Base-by-base conservation (phyloP, 2,113 vertebrate genomes). In the Engystomops pustulosus region DNA sequence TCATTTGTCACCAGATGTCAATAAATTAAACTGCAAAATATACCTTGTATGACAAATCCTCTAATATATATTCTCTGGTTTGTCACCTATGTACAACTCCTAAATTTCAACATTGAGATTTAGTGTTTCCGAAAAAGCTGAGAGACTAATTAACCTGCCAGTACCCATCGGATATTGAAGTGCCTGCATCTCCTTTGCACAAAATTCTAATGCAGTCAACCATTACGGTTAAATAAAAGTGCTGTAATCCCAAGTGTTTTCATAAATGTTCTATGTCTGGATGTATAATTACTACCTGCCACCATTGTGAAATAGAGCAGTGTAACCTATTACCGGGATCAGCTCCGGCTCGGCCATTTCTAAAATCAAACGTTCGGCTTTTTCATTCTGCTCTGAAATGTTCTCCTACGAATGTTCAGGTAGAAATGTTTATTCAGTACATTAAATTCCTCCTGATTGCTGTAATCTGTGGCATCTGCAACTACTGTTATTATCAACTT, bases 391-490 rank as follows among this genome's bases (percentile, higher is more conserved):
- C 7, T 32, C 18, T 53, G 30, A 76, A 76, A 32, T 11, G 74
- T 77, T 77, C 74, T 38, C 74, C 77, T 60, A 25, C 45, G 77
- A 17, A 23, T 65, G n/a, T 27, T 45, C 41, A 51, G 23, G 55
- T 79, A 79, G 34, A 38, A 79, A 79, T 79, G 77, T 79, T 79
- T 79, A 79, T 79, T 62, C 41, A 62, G n/a, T 45, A 45, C 38
- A 60, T 47, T 65, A 79, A 79, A 17, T 65, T 79, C 58, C 53
- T 30, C 38, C 20, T 80, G 58, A 80, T 80, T 80, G 60, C 78
- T 34, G 27, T 49, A 68, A 80, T 80, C 62, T 30, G 55, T 78
- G 58, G 62, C 41, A 80, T 80, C 25, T 34, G 23, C 27, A 68
- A 68, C 27, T 34, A 32, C 78, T 51, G 27, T 80, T 68, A 78